These are phyloP conservation scores for Brachyopa scutellaris DNA, from an alignment of 2,888 invertebrate species.

Conservation along the genomic window DNA sequence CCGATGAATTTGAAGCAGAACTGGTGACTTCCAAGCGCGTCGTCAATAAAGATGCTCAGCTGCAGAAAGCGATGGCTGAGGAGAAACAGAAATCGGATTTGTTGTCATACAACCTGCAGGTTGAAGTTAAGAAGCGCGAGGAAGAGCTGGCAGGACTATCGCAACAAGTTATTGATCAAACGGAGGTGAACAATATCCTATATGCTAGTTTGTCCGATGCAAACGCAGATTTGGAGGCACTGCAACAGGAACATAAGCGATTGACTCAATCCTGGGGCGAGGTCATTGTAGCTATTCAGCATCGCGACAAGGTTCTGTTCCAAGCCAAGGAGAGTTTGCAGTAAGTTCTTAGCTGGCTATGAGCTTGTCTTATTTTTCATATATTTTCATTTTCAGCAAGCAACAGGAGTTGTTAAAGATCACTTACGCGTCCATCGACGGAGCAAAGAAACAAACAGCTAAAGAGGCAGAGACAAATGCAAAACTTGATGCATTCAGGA, in stretches of 20 bases:
- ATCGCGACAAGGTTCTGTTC: constrained; percentile 86
- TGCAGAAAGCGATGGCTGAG: constrained; percentile 80
- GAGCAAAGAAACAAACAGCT: constrained; percentile 85
- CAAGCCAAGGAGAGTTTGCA: constrained; percentile 85
- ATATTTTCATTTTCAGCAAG: constrained; percentile 82
- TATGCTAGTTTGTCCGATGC: constrained; percentile 86
- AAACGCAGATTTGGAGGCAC: constrained; percentile 88
- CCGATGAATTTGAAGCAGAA: constrained; percentile 79
- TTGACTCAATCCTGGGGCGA: constrained; percentile 89
- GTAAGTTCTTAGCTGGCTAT: too few relatives aligned
- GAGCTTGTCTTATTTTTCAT: too few relatives aligned
- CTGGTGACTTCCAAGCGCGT: constrained; percentile 80
- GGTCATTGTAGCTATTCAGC: constrained; percentile 87
- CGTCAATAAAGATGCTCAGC: constrained; percentile 79
- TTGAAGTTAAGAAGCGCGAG: constrained; percentile 88
- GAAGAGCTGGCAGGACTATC: constrained; percentile 84
- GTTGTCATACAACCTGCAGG: constrained; percentile 86
- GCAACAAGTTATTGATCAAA: constrained; percentile 86
- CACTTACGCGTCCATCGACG: constrained; percentile 84
- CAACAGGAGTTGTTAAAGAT: constrained; percentile 84
- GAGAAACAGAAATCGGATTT: constrained; percentile 83
- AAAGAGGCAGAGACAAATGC: constrained; percentile 88
- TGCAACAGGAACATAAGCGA: constrained; percentile 87
- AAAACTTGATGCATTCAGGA: constrained; percentile 84
- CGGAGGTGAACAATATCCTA: constrained; percentile 84